A percentile compares a stretch with the other conserved stretches of the same genome.
Evolutionary conservation across 2,888 invertebrate genomes (phyloP).

Genomic region (Notodonta ziczac): DNA sequence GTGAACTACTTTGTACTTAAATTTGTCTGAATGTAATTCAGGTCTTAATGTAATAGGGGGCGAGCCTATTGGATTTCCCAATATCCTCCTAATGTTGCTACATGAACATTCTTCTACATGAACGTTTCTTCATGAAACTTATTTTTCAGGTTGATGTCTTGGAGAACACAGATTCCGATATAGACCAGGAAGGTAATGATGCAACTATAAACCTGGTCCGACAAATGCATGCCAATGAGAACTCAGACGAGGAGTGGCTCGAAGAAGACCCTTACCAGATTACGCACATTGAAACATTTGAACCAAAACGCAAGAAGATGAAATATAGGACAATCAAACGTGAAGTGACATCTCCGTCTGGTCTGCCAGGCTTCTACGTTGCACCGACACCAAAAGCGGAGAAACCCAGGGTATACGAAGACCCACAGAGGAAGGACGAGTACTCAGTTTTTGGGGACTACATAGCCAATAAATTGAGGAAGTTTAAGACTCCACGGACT

Average conservation of each 20-base stretch:
- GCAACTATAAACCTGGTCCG: conserved; percentile 62
- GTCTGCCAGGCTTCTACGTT: conserved; percentile 45
- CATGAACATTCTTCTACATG: no score
- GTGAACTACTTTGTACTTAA: background rate
- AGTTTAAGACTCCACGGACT: conserved; percentile 62
- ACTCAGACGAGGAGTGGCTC: conserved; percentile 75
- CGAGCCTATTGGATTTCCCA: background rate
- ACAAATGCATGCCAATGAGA: conserved; percentile 61
- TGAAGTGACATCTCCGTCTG: conserved; percentile 63
- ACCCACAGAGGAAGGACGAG: conserved; percentile 59
- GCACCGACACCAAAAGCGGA: conserved; percentile 46
- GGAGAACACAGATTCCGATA: conserved; percentile 53
- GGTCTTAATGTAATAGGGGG: conserved; percentile 4
- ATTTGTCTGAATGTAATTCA: no score
- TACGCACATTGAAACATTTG: conserved; percentile 59
- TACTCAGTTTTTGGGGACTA: conserved; percentile 76
- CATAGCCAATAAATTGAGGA: conserved; percentile 73
- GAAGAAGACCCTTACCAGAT: conserved; percentile 69
- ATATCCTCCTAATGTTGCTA: no score
- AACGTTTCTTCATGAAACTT: background rate
- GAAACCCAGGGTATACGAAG: conserved; percentile 48
- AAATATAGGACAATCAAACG: conserved; percentile 67
- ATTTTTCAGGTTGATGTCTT: conserved; percentile 60
- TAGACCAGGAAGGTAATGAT: conserved; percentile 54
- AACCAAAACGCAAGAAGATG: conserved; percentile 57